phyloP scores from a whole-genome alignment of 2,113 vertebrate genomes.

The Megaceryle maxima region DNA sequence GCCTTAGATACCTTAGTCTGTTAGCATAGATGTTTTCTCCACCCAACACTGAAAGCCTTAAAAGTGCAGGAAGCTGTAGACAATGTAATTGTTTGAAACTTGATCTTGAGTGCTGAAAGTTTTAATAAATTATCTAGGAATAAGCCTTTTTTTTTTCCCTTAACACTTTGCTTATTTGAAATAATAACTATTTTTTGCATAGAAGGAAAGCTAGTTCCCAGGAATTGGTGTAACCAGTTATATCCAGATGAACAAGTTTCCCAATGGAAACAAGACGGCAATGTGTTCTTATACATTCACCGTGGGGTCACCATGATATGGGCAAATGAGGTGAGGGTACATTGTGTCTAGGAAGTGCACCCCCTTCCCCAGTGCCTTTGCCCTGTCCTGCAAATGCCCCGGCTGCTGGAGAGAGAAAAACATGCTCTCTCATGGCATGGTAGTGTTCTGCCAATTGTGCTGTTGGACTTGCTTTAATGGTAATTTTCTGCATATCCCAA shows the following conservation, averaged over 20 bases:
- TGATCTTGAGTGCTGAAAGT: conserved; percentile 33
- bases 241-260: conserved; percentile 3
- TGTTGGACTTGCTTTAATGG: background rate
- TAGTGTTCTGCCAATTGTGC: background rate
- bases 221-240: conserved; percentile 24
- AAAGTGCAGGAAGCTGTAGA: conserved; percentile 49
- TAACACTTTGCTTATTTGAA: conserved; percentile 25
- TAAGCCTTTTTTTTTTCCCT: conserved; percentile 51
- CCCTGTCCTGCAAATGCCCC: background rate
- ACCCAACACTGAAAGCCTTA: conserved; percentile 1
- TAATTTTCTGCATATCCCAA: background rate
- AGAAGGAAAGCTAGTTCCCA: conserved; percentile 47
- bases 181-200: conserved; percentile 46
- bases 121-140: conserved; percentile 52
- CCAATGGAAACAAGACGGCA: background rate
- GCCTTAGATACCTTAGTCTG: conserved; percentile 39
- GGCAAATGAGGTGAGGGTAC: accelerated
- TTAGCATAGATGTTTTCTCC: conserved; percentile 46
- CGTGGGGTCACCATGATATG: accelerated
- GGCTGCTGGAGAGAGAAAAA: background rate
- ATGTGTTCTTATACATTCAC: background rate
- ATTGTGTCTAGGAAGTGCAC: background rate
- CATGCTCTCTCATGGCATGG: background rate
- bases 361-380: background rate
- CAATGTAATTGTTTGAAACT: conserved; percentile 38